Base-by-base conservation (phyloP, 1,140 invertebrate genomes). In the Bombyx mori region DNA sequence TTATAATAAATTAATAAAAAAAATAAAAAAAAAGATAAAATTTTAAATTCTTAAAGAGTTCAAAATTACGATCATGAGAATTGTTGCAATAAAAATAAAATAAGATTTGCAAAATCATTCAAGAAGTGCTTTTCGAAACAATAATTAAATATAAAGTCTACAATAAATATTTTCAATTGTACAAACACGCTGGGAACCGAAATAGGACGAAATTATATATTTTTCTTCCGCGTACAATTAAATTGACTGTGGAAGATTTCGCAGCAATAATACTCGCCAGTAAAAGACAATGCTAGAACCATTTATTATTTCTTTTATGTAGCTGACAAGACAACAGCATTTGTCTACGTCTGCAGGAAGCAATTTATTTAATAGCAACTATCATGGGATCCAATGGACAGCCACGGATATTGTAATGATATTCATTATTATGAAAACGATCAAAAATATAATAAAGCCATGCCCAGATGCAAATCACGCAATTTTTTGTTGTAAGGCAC, bases 201-300 rank as follows among this genome's bases (percentile, higher is more conserved):
- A 49, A 49, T 18, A 49, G 10, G 48, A 49, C 12, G 48, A 49
- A 49, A 49, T 49, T 49, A 49, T 49, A 18, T 12, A 49, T 7
- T 49, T 49, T 49, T 49, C 48, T 49, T 49, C 12, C 8, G n/a
- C 22, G 22, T 35, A 6, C 48, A 18, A 49, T 18, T 9, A n/a
- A 49, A 49, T 12, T 46, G n/a, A 49, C 7, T 12, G 22, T 49
- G 22, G n/a, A 12, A 49, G n/a, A 49, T 22, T 7, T n/a, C 3
- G n/a, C 7, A 22, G 48, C 7, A 49, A 22, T 3, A n/a, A 49
- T 18, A 49, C 2, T 9, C 48, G 22, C 12, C 48, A 18, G 8
- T 49, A 49, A 49, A 7, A 49, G 48, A 49, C n/a, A 49, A 49
- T 49, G 48, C 10, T 49, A 49, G 48, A 49, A 49, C 22, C 22